Evolutionary conservation across 2,888 invertebrate species (phyloP), one percentile per base, ranked within the genome.

Genomic region (Melolontha melolontha): DNA sequence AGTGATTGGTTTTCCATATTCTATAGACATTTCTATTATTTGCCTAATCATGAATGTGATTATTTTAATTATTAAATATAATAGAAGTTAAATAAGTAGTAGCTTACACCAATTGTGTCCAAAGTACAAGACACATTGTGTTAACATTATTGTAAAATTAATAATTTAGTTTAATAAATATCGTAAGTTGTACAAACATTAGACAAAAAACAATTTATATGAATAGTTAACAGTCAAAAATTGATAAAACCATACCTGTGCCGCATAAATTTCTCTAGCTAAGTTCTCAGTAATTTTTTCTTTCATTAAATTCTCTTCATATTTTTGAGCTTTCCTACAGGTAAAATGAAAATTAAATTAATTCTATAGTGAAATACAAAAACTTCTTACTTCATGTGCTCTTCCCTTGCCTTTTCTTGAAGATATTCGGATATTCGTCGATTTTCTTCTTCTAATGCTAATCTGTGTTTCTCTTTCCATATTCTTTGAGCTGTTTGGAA

Each of bases 401-500:
- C 80, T 69, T 81, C 80, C 63, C 81, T 81, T 12, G 81, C 85
- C 74, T 83, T 82, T 27, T 78, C 73, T 64, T 80, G 72, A 1
- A 84, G 68, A 71, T 82, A 83, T 63, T 83, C 79, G 47, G 79
- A 75, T 39, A 85, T 83, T 69, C 77, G 79, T 57, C 78, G 77
- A 73, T 85, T 82, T 73, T 89, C 88, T 5, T 78, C 75, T 44
- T 87, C 82, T 5, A 86, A 73, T 64, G 80, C 80, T 50, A 78
- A 73, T 47, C 77, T 77, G 75, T 86, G 85, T 71, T 85, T 86
- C 71, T 81, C 76, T 59, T 80, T 84, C 88, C 86, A 88, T 1
- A 84, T 84, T 0, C 82, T 80, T n/a, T 87, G 84, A 0, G 87
- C 86, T 49, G 79, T 75, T 64, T 85, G 79, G 74, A 86, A 88